Conservation (phyloP, 1,140 invertebrate species). For the Xylocopa sonorina region DNA sequence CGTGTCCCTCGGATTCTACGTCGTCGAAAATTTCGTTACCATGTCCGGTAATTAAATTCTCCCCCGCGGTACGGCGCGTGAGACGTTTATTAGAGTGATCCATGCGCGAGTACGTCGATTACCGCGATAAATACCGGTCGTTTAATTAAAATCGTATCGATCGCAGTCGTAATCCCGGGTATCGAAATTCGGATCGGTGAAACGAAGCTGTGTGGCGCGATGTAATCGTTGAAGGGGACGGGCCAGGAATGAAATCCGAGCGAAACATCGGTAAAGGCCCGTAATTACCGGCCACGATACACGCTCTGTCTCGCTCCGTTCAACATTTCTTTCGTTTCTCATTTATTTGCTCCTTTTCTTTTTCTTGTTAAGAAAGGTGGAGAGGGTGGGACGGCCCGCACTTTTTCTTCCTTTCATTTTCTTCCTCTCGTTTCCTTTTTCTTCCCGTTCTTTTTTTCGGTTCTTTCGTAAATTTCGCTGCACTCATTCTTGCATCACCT, state of each 20-base stretch:
- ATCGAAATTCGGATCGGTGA: constrained; percentile 16
- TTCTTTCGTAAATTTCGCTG: constrained; percentile 55
- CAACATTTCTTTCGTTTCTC: constrained; percentile 2
- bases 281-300: constrained; percentile 27
- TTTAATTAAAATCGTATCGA: constrained; percentile 28
- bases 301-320: background rate
- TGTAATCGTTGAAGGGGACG: constrained; percentile 9
- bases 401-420: background rate
- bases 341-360: background rate
- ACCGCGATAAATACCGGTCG: background rate
- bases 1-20: background rate
- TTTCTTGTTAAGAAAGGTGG: no score
- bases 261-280: constrained; percentile 17
- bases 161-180: background rate
- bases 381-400: no score
- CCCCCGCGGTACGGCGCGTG: background rate
- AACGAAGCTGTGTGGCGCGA: background rate
- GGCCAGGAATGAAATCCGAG: constrained; percentile 22
- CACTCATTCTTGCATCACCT: constrained; percentile 65
- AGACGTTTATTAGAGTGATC: background rate
- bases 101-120: background rate
- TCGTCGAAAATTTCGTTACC: constrained; percentile 11
- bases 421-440: constrained; percentile 3
- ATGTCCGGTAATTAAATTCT: background rate
- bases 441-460: background rate